Evolutionary conservation across 2,113 vertebrate species (phyloP).

Genomic region (Dasyornis broadbenti): DNA sequence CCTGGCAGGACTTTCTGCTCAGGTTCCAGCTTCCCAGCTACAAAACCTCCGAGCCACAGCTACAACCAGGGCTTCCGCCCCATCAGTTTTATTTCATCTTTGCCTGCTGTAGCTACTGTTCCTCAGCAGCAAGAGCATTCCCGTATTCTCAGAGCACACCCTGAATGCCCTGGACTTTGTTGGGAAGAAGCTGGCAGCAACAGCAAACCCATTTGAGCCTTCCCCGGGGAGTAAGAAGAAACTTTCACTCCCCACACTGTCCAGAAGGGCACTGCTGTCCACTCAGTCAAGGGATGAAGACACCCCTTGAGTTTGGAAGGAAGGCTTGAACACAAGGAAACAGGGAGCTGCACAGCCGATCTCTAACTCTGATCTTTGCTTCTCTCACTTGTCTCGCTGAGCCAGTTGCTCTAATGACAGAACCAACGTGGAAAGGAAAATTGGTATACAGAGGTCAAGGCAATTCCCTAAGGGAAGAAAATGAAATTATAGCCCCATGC

Average conservation of each 20-base stretch:
- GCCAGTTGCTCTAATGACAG: slow-evolving; percentile 1
- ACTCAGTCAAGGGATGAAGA: neutral
- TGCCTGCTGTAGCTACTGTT: neutral
- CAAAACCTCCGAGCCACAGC: neutral
- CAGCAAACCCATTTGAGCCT: neutral
- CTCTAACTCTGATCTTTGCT: neutral
- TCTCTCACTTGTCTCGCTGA: neutral
- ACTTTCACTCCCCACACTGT: neutral
- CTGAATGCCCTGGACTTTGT: fast-evolving
- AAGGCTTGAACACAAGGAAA: neutral
- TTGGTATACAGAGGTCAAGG: neutral
- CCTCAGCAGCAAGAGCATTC: neutral
- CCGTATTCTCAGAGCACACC: neutral
- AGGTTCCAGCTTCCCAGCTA: neutral
- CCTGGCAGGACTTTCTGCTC: neutral
- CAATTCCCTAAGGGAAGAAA: neutral
- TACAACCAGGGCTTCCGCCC: neutral
- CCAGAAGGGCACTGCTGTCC: neutral
- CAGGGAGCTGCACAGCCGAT: neutral
- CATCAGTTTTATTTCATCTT: neutral
- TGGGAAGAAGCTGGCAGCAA: neutral
- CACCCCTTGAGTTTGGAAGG: neutral
- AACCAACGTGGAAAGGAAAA: neutral
- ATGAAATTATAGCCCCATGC: neutral
- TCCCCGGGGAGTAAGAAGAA: neutral